These are phyloP conservation scores for Seriola rivoliana DNA, from an alignment of 2,113 vertebrate species.

Conservation along the genomic window DNA sequence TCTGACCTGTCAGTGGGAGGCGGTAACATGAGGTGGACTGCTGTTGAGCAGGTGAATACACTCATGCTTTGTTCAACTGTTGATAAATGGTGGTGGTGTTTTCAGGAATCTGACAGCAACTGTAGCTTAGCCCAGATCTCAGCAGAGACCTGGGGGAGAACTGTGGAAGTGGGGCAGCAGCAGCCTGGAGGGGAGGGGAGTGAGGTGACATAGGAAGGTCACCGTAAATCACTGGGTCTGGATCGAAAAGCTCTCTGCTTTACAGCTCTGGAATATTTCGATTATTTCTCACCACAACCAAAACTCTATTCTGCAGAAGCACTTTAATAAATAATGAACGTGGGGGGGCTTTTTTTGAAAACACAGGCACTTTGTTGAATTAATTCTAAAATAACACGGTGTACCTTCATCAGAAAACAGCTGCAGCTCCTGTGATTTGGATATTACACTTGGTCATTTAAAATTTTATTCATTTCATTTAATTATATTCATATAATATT, in stretches of 20 bases:
- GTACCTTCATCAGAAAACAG: too few species aligned
- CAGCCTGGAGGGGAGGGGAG: slow-evolving; percentile 50
- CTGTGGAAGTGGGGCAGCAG: slow-evolving; percentile 42
- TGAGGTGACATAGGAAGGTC: slow-evolving; percentile 12
- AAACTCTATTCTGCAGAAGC: not conserved
- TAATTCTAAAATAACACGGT: too few species aligned
- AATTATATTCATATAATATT: too few species aligned
- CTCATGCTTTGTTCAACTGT: not conserved
- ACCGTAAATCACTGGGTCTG: slow-evolving; percentile 23
- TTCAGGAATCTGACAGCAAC: slow-evolving; percentile 6
- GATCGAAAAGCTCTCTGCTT: slow-evolving; percentile 11
- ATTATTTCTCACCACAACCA: not conserved
- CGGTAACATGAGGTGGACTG: not conserved
- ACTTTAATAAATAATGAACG: not conserved
- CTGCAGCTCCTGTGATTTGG: too few species aligned
- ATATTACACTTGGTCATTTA: too few species aligned
- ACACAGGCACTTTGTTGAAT: too few species aligned
- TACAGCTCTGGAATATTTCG: not conserved
- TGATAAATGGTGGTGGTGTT: not conserved
- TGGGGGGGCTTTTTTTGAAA: too few species aligned
- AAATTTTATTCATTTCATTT: too few species aligned
- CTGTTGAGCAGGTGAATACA: not conserved
- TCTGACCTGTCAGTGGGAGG: slow-evolving; percentile 1
- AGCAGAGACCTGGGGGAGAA: slow-evolving; percentile 31
- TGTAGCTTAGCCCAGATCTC: slow-evolving; percentile 30